phyloP scores from a whole-genome alignment of 2,888 invertebrate genomes.

The Mongoloraphidia duomilia region DNA sequence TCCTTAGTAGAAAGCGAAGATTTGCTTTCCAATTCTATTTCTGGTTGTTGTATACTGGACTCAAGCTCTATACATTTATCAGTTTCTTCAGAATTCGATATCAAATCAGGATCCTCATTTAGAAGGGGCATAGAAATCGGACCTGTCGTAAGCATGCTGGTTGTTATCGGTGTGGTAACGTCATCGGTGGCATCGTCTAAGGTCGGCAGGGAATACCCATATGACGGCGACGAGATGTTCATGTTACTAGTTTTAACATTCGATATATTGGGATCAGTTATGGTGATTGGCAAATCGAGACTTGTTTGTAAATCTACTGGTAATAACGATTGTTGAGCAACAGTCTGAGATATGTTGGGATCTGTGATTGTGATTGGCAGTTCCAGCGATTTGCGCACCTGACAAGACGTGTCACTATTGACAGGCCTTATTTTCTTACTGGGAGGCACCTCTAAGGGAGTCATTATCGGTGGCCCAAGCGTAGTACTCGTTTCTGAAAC shows the following conservation, averaged over 20 bases:
- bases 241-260: slow-evolving; percentile 24
- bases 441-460: slow-evolving; percentile 57
- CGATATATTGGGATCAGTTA: slow-evolving; percentile 52
- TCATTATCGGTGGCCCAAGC: slow-evolving; percentile 70
- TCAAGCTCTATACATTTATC: background rate
- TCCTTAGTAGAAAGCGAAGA: background rate
- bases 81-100: too few relatives aligned
- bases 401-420: slow-evolving; percentile 21
- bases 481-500: slow-evolving; percentile 64
- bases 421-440: slow-evolving; percentile 31
- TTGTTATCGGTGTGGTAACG: slow-evolving; percentile 24
- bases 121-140: slow-evolving; percentile 45
- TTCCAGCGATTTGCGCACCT: slow-evolving; percentile 53
- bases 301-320: slow-evolving; percentile 23
- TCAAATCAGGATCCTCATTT: slow-evolving; percentile 29
- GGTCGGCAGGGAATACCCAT: slow-evolving; percentile 24
- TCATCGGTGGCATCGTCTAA: slow-evolving; percentile 22
- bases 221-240: slow-evolving; percentile 21
- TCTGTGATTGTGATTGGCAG: slow-evolving; percentile 64
- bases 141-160: slow-evolving; percentile 24
- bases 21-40: background rate
- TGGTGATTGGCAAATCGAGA: slow-evolving; percentile 54
- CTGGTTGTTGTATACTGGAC: background rate
- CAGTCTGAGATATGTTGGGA: slow-evolving; percentile 50
- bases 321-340: slow-evolving; percentile 25